Evolutionary conservation across 2,797 vertebrate species (phyloP).

Genomic region (Bryconaethiops microstoma): DNA sequence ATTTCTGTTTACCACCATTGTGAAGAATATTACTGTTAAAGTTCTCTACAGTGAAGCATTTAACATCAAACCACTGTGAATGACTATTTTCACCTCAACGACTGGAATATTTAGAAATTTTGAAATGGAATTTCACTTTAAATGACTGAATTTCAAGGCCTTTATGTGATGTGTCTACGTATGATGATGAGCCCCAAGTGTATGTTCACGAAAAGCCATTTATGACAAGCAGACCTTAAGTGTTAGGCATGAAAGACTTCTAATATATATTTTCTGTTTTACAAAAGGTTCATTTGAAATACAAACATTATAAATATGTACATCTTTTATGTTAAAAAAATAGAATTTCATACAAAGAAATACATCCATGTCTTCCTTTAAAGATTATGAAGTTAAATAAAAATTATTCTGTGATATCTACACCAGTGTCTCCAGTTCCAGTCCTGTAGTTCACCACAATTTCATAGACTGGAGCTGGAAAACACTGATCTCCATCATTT

Average conservation of each 20-base stretch:
- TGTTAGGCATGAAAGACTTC: neutral
- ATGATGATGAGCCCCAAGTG: too few species aligned
- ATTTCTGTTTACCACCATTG: neutral
- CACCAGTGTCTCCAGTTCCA: conserved; percentile 45
- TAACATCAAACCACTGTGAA: neutral
- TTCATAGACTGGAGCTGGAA: neutral
- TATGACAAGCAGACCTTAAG: neutral
- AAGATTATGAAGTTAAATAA: conserved; percentile 74
- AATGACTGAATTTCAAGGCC: too few species aligned
- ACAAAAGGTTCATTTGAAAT: conserved; percentile 53
- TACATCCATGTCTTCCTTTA: conserved; percentile 62
- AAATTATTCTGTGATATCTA: conserved; percentile 46
- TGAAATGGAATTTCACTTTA: too few species aligned
- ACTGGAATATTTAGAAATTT: neutral
- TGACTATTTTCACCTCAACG: neutral
- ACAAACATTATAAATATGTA: conserved; percentile 60
- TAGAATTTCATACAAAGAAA: conserved; percentile 76
- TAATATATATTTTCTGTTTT: neutral
- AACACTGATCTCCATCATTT: conserved; percentile 59
- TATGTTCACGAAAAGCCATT: too few species aligned
- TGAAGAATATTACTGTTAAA: neutral
- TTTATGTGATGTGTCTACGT: too few species aligned
- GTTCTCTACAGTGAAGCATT: neutral
- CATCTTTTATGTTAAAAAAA: conserved; percentile 78
- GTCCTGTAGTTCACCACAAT: neutral